Base-by-base conservation (phyloP, 2,797 vertebrate genomes). In the Manis crassicaudata region DNA sequence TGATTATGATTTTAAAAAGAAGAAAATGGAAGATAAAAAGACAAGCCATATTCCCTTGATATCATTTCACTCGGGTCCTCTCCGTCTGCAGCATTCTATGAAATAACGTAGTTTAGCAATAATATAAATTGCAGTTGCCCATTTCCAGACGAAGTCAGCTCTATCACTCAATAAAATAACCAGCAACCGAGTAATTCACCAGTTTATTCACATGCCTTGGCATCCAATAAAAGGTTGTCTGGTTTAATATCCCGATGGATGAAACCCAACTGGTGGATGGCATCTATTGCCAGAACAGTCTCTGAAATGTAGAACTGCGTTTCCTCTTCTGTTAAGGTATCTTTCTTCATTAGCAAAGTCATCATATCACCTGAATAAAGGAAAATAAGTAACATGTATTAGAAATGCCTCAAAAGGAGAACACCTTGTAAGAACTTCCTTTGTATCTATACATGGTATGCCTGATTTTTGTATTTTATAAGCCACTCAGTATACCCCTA, bases 241-340 rank as follows among this genome's bases (percentile, higher is more conserved):
- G 99, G 99, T 97, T 99, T 99, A 97, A 99, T 99, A 98, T 99
- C 99, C 95, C 99, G 98, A 98, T 99, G 99, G 97, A 99, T 99
- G 97, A 99, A 99, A 46, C 99, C 99, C 97, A 99, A 98, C 98
- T 99, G 99, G 97, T 99, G 99, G 98, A 99, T 99, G 32, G 99
- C 99, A 98, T 99, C 99, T 27, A 99, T 99, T 90, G 99, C 99
- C 98, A 99, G 86, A 50, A 99, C 99, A 0, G 99, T 99, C 98
- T 99, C 99, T 21, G 99, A 99, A 77, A 99, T 99, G 98, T 99
- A 99, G 96, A 99, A 99, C 98, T 99, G 99, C 0, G 99, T 99
- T 94, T 99, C 99, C 97, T 99, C 99, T 95, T 99, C 99, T 16
- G 99, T 99, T 82, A 99, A 98, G 0, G 99, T 99, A 98, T 99